Evolutionary conservation across 2,888 invertebrate genomes (phyloP), one percentile per base, ranked within the genome.

Genomic region (Toxonevra muliebris): DNA sequence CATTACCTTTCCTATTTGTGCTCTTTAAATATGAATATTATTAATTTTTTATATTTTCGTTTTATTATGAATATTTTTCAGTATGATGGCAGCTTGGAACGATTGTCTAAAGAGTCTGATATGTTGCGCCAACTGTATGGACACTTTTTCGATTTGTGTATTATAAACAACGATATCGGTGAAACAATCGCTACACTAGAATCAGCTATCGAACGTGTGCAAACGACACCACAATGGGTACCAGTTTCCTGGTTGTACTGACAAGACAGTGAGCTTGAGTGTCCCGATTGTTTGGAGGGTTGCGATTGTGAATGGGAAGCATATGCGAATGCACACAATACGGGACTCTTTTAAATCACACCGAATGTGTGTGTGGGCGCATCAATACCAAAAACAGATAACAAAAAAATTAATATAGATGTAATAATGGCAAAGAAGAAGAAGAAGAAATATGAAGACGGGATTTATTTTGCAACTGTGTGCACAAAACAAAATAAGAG

Each of bases 101-200:
- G 97, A 67, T 87, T 99, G 74, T 95, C 96, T 41, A 95, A 96
- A 79, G 99, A 99, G 86, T 98, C 98, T 61, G 98, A 99, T 79
- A 92, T 97, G 86, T 88, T 99, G 72, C 93, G 96, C 48, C 95
- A 96, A 83, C 96, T 98, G 13, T 99, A 99, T 87, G 98, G 98
- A 55, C 99, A 99, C 86, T 96, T 96, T 87, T 99, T 99, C 88
- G 99, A 99, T 87, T 88, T 97, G 85, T 96, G 93, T 76, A 97
- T 99, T 81, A 94, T 98, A 73, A 99, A 99, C 89, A 98, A 98
- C 88, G 98, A 99, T 87, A 99, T 99, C 73, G 98, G 98, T 86
- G 98, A 98, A 86, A 99, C 99, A 50, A 97, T 99, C 80, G 90
- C 92, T 55, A 93, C 95, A 73, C 87, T 99, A 76, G 97, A 98